Evolutionary conservation across 2,113 vertebrate species (phyloP), one percentile per base, ranked within the genome.

Genomic region (Asarcornis scutulata): DNA sequence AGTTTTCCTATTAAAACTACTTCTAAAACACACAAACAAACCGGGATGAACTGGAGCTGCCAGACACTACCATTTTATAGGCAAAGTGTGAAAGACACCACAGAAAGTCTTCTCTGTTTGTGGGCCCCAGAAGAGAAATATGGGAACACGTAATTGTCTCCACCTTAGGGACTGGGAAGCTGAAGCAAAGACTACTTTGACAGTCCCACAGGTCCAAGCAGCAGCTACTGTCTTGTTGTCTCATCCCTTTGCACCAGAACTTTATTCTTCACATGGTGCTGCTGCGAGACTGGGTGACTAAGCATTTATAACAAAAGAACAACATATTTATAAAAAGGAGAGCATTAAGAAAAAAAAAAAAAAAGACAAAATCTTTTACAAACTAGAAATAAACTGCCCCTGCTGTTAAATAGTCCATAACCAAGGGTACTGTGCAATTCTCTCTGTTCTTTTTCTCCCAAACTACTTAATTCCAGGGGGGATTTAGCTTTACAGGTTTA

Each of bases 401-500:
- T 77, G 48, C 15, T 77, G 59, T 63, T 87, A 86, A 80, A 76
- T 29, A 80, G n/a, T 52, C 67, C 67, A 72, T 90, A 91, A 81
- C 56, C 68, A 83, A 86, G 56, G 69, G 55, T 83, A 36, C n/a
- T 53, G 9, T 62, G 63, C 64, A 34, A 34, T 82, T 89, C 74
- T 91, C 55, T 79, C 36, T 67, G 63, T 68, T 89, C 40, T 87
- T 95, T 95, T 79, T 71, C 67, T 77, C 66, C 66, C 50, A 40
- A 55, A 46, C 15, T 68, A 53, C 64, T 75, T 75, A 38, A 89
- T 92, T 83, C 48, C 76, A 58, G 23, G 25, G 16, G 13, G n/a
- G 8, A 89, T 85, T 89, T 60, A 84, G 56, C 60, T 84, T 55
- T 75, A 78, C 32, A 82, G 58, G 46, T 89, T 86, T 92, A 92